Evolutionary conservation across 2,888 invertebrate species (phyloP).

Genomic region (Hermodice carunculata): DNA sequence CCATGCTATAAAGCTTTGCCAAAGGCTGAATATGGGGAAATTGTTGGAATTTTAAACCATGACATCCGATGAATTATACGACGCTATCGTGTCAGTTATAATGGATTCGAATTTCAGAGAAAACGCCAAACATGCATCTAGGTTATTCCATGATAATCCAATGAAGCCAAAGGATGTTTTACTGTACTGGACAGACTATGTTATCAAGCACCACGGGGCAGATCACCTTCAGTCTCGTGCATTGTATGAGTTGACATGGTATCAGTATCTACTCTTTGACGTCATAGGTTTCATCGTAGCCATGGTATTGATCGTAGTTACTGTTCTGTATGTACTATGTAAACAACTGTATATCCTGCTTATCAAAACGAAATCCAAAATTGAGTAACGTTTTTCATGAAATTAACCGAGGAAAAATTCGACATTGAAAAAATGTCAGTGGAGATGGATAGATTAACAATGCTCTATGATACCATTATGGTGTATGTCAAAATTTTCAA

Average conservation of each 20-base stretch:
- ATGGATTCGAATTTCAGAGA: constrained; percentile 14
- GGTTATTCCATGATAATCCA: constrained; percentile 28
- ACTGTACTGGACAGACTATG: constrained; percentile 37
- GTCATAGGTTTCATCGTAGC: constrained; percentile 24
- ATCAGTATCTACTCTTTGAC: constrained; percentile 34
- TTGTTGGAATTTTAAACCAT: constrained; percentile 26
- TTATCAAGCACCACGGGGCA: constrained; percentile 32
- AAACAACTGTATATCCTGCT: too few relatives aligned
- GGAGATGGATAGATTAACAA: too few relatives aligned
- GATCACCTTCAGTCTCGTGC: constrained; percentile 28
- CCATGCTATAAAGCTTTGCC: constrained; percentile 38
- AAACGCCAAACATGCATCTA: constrained; percentile 21
- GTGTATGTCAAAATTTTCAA: too few relatives aligned
- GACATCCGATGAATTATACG: constrained; percentile 17
- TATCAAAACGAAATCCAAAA: too few relatives aligned
- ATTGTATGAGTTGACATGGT: constrained; percentile 20
- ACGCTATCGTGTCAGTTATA: constrained; percentile 19
- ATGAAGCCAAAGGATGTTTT: constrained; percentile 17
- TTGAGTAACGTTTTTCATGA: too few relatives aligned
- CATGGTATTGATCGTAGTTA: too few relatives aligned
- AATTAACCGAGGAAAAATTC: too few relatives aligned
- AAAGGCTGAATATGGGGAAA: constrained; percentile 62
- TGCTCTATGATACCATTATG: too few relatives aligned
- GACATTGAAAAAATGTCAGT: too few relatives aligned
- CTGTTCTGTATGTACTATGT: too few relatives aligned